These are phyloP conservation scores for Scaptodrosophila lebanonensis DNA, from an alignment of 1,140 invertebrate genomes.

Conservation along the genomic window DNA sequence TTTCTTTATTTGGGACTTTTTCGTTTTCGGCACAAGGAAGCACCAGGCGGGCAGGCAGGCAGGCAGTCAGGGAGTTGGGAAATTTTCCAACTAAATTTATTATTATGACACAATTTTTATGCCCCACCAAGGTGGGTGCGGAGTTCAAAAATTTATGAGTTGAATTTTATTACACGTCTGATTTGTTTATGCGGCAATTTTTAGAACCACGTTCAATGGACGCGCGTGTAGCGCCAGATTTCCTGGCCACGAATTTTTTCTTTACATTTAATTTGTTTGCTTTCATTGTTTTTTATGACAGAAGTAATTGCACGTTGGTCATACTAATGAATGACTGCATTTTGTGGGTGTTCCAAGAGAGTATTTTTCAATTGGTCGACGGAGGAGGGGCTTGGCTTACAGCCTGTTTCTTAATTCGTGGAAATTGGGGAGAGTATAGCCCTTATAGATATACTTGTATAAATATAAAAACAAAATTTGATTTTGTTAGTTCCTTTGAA, in stretches of 20 bases:
- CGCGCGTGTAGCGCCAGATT: conserved; percentile 64
- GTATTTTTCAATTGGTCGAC: not conserved
- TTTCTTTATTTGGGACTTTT: no score
- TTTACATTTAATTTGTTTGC: no score
- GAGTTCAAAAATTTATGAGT: conserved; percentile 57
- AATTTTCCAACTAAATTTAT: conserved; percentile 56
- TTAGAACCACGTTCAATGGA: conserved; percentile 10
- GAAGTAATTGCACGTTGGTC: conserved; percentile 31
- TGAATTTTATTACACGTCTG: conserved; percentile 63
- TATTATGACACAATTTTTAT: conserved; percentile 70
- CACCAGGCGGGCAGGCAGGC: no score
- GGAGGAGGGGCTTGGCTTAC: conserved; percentile 2
- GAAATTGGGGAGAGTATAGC: no score
- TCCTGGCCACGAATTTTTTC: conserved; percentile 47
- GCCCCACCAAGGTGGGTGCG: conserved; percentile 39
- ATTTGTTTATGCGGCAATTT: conserved; percentile 59
- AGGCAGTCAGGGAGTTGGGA: conserved; percentile 36
- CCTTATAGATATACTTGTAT: no score
- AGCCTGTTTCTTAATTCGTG: conserved; percentile 7
- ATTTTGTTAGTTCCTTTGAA: no score
- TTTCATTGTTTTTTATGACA: conserved; percentile 31
- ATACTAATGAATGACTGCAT: conserved; percentile 35
- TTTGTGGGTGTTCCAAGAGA: conserved; percentile 13
- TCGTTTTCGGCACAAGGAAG: no score
- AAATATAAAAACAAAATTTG: no score